These are phyloP conservation scores for Dasyprocta punctata DNA, from an alignment of 2,113 vertebrate species.

Conservation along the genomic window DNA sequence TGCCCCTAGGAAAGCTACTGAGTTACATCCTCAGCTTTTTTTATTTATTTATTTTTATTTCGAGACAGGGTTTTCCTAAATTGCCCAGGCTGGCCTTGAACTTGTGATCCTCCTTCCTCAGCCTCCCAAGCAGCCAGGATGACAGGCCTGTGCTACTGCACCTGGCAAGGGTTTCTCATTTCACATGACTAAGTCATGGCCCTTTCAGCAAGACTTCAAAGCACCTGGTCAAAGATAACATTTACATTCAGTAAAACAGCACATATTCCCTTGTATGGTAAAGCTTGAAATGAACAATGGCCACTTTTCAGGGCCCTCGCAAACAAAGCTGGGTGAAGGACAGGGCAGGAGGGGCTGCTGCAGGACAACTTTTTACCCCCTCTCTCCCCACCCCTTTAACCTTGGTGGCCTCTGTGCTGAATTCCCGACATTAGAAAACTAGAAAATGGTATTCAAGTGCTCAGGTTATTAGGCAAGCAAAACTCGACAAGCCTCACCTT, in stretches of 20 bases:
- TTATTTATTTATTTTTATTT: neutral
- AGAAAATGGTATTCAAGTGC: neutral
- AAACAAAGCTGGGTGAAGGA: neutral
- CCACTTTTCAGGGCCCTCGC: neutral
- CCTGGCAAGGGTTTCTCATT: neutral
- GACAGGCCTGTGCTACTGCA: neutral
- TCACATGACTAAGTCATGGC: conserved; percentile 55
- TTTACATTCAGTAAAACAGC: conserved; percentile 14
- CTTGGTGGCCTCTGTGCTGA: neutral
- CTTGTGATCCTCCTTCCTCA: neutral
- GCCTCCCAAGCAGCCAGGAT: neutral
- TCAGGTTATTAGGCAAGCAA: neutral
- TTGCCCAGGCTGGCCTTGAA: neutral
- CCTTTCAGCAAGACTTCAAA: conserved; percentile 57
- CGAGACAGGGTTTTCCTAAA: neutral
- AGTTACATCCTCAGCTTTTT: neutral
- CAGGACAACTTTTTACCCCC: neutral
- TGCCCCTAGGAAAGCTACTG: neutral
- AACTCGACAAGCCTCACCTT: neutral
- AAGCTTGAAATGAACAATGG: conserved; percentile 39
- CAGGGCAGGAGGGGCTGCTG: neutral
- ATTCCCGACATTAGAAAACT: neutral
- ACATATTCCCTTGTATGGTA: neutral
- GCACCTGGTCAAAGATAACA: conserved; percentile 52
- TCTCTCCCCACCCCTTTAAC: neutral